Base-by-base conservation (phyloP, 2,797 vertebrate species). In the Danio kyathit region DNA sequence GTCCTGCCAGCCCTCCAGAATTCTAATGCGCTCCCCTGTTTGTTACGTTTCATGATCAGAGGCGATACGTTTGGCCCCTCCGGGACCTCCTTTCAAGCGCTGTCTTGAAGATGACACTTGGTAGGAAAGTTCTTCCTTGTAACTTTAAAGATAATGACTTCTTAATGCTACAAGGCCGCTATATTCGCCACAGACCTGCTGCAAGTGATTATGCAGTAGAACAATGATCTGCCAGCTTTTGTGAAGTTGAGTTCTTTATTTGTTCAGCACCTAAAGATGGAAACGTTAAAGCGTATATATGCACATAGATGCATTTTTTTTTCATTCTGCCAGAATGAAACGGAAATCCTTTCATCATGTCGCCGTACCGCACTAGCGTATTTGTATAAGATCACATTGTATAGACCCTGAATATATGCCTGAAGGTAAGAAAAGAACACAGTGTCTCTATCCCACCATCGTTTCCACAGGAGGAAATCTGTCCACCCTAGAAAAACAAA, bases 41-140 rank as follows among this genome's bases (percentile, higher is more conserved):
- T 83, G 71, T 78, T 82, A 74, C 48, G 70, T 83, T 83, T 79
- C 76, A 69, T 67, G 82, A 83, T 83, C 76, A 83, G 63, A 80
- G 72, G 41, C n/a, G 76, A 79, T 74, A 80, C 57, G 16, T 83
- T 83, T 80, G 71, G 76, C 49, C 82, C 82, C 76, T 72, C 21
- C 6, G 72, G 66, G 72, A 80, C 64, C 67, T 83, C 19, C 71
- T 79, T 70, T 82, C 71, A 79, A 70, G 51, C 17, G 52, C 60
- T 70, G 74, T 76, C 79, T 81, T 4, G 6, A 41, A 67, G 67
- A 56, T 74, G 76, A 76, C 64, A 79, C 63, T 70, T 74, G 43
- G 72, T 67, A 41, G 71, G 57, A 74, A 83, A 69, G 63, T 82
- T 82, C 61, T 79, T 72, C 44, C 75, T 8, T 52, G 46, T 7